Evolutionary conservation across 1,140 invertebrate genomes (phyloP), one percentile per base, ranked within the genome.

Genomic region (Drosophila watanabei): DNA sequence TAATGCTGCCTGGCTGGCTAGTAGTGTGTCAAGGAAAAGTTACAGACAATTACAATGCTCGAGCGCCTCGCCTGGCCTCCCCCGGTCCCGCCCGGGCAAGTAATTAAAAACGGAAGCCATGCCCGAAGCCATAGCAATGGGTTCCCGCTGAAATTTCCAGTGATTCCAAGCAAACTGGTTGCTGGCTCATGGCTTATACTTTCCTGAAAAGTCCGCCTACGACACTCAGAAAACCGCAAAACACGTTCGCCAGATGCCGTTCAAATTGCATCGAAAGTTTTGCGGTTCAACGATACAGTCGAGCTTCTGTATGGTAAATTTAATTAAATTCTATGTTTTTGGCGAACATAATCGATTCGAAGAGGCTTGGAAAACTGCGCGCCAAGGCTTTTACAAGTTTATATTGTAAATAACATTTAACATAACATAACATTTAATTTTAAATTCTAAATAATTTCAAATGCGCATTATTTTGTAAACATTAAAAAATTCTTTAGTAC

Each of bases 11-110:
- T 24, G 75, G 72, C 59, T 57, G 35, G 79, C 66, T 73, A 80
- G 80, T 61, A 80, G 80, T 61, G 68, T 90, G 85, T 81, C 86
- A 89, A 90, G 85, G 79, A 85, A 72, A 84, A 75, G 69, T 60
- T 68, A 56, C 39, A 68, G 56, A 77, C 65, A 75, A 75, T 75
- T 71, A 76, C 63, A 85, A 79, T 48, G 58, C 41, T 54, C 37
- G 39, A 45, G 54, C 33, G 41, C 41, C 35, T 30, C 24, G 20
- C 54, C 35, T 24, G 13, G 18, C 18, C 18, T 3, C n/a, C 35
- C 46, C 65, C n/a, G 30, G n/a, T 11, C 24, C 24, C 24, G n/a
- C 33, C 35, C 48, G 37, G 48, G 18, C 39, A 32, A 49, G 80
- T 69, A 80, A 87, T 84, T 84, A 84, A 78, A 75, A 70, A 60